Conservation (phyloP, 2,113 vertebrate genomes). For the Microcebus ravelobensis region DNA sequence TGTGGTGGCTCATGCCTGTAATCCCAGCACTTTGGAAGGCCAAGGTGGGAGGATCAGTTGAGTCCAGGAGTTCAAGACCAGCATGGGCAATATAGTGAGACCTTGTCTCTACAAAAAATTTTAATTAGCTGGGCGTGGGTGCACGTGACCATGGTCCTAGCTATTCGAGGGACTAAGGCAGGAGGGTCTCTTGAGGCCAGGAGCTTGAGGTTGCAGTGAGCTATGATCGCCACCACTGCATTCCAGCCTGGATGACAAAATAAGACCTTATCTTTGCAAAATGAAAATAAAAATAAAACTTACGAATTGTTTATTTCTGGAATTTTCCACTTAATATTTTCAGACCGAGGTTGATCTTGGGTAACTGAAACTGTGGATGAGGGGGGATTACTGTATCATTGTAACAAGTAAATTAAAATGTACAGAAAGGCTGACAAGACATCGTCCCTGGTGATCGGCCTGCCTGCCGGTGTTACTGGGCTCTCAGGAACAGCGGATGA, state of each 20-base stretch:
- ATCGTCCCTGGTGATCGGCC: rapidly evolving
- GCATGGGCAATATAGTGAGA: no score
- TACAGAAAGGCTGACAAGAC: neutral
- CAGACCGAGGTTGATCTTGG: neutral
- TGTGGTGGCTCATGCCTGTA: no score
- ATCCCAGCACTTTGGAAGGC: no score
- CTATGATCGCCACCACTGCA: no score
- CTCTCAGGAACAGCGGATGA: rapidly evolving
- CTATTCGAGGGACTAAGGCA: neutral
- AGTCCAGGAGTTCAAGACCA: no score
- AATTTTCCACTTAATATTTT: neutral
- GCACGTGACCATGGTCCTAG: no score
- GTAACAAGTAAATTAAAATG: neutral
- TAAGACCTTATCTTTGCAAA: neutral
- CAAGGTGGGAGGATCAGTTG: no score
- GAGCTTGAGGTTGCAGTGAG: neutral
- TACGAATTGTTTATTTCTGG: neutral
- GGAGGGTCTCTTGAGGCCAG: neutral
- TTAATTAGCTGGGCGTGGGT: no score
- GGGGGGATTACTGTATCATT: neutral
- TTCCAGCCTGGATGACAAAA: neutral
- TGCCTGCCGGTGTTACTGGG: rapidly evolving
- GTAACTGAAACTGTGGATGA: neutral
- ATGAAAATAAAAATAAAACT: neutral
- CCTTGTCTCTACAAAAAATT: no score